Base-by-base conservation (phyloP, 2,888 invertebrate genomes). In the Torymus texanus region DNA sequence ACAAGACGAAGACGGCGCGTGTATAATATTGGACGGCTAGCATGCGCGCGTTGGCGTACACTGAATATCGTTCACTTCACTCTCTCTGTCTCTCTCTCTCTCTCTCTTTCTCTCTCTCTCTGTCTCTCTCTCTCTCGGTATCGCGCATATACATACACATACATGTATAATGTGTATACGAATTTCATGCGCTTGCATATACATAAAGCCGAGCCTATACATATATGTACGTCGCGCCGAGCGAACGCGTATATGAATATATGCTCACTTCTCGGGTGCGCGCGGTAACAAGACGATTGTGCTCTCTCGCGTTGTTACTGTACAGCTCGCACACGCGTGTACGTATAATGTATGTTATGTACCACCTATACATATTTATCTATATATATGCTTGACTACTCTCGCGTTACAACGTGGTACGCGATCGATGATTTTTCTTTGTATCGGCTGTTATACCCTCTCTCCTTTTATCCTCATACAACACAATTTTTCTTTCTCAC, bases 201-300 rank as follows among this genome's bases (percentile, higher is more conserved):
- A 29, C 29, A 29, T 29, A 29, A 29, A 29, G 29, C 29, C 29
- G 29, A 29, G 29, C 29, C 29, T 53, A 67, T 16, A 66, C 16
- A 24, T 41, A 66, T 29, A 29, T 29, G 29, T 29, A 29, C 29
- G 29, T 21, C 21, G 21, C 21, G 21, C 2, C 2, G 21, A 21
- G 21, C 21, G 21, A 21, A 21, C 2, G 59, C 51, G 66, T 3
- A n/a, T n/a, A n/a, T n/a, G 29, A 0, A 0, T 29, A 29, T 29
- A 29, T 29, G 29, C 29, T 29, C 29, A 29, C 29, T 29, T 29
- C 29, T 51, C 58, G 55, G 55, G n/a, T n/a, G n/a, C n/a, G 41
- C 50, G 2, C 4, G 59, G 75, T 75, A 75, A 75, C 75, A 67
- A 75, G 59, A 24, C 66, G 51, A 75, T 75, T 75, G 66, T 75